phyloP scores from a whole-genome alignment of 2,797 vertebrate species.

The Poecilia velifera region DNA sequence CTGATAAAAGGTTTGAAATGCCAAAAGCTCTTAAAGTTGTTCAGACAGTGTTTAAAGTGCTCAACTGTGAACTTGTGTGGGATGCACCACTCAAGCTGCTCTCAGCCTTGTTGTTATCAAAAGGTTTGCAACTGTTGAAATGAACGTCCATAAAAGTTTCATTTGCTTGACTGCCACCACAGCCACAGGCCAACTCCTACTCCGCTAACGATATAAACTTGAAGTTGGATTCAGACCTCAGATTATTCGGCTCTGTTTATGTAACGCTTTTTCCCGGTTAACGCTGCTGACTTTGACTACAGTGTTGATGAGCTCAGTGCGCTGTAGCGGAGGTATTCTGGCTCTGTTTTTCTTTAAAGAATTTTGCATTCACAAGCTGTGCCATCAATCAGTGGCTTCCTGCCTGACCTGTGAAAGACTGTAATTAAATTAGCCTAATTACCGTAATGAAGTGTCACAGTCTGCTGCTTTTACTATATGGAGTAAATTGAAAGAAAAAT shows the following conservation, averaged over 20 bases:
- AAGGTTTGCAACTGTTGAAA: conserved; percentile 65
- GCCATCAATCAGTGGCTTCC: conserved; percentile 87
- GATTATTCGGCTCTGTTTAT: conserved; percentile 27
- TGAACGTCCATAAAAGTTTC: conserved; percentile 46
- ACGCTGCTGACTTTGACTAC: not conserved
- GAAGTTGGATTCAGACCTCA: conserved; percentile 45
- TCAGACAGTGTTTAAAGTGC: conserved; percentile 65
- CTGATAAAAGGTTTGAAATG: conserved; percentile 78
- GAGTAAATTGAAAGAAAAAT: conserved; percentile 88
- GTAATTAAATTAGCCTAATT: conserved; percentile 93
- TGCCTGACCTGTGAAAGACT: conserved; percentile 86
- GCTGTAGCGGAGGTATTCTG: conserved; percentile 8
- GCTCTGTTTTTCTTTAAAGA: conserved; percentile 76
- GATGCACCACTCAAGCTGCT: conserved; percentile 61
- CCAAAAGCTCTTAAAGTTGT: conserved; percentile 72
- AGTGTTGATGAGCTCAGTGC: conserved; percentile 15
- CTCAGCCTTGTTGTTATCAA: conserved; percentile 68
- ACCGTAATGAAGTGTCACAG: conserved; percentile 90
- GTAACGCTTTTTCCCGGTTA: conserved; percentile 17
- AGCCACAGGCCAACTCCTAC: conserved; percentile 45
- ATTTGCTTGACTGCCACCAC: conserved; percentile 45
- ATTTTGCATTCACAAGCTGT: conserved; percentile 84
- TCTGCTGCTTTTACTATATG: conserved; percentile 83
- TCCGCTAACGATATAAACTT: conserved; percentile 40
- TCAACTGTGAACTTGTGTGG: conserved; percentile 67